Evolutionary conservation across 2,113 vertebrate genomes (phyloP).

Genomic region (Melanerpes formicivorus): DNA sequence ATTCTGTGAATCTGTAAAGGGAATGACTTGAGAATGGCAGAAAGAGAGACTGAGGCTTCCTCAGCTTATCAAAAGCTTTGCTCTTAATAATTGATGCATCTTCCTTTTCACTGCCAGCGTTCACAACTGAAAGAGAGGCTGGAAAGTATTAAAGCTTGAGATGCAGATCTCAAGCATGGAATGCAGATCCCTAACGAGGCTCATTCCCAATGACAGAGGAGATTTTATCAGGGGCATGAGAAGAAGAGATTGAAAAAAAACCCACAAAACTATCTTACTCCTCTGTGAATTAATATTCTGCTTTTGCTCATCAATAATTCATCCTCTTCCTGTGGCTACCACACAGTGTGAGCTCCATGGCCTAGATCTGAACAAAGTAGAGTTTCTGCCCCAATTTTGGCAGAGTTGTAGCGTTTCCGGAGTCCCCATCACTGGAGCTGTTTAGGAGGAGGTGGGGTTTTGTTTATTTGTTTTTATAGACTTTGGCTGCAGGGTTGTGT

Average conservation of each 20-base stretch:
- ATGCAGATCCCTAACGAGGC: background rate
- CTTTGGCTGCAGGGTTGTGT: too few relatives aligned
- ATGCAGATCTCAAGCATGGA: background rate
- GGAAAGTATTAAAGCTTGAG: background rate
- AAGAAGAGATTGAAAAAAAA: background rate
- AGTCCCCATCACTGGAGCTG: too few relatives aligned
- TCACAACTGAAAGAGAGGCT: background rate
- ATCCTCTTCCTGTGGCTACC: constrained; percentile 40
- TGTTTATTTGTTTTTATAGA: too few relatives aligned
- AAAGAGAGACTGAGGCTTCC: background rate
- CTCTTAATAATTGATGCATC: background rate
- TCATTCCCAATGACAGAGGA: background rate
- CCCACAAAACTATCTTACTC: background rate
- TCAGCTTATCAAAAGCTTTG: background rate
- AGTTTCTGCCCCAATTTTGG: constrained; percentile 7
- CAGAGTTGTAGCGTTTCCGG: background rate
- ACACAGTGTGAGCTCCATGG: constrained; percentile 1
- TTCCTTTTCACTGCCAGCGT: background rate
- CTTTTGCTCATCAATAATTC: constrained; percentile 32
- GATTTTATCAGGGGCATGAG: background rate
- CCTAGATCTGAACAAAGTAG: constrained; percentile 34
- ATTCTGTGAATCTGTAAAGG: background rate
- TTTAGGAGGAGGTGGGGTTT: too few relatives aligned
- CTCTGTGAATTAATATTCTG: constrained; percentile 30
- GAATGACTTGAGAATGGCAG: background rate